Evolutionary conservation across 2,113 vertebrate species (phyloP), one percentile per base, ranked within the genome.

Genomic region (Prolemur simus): DNA sequence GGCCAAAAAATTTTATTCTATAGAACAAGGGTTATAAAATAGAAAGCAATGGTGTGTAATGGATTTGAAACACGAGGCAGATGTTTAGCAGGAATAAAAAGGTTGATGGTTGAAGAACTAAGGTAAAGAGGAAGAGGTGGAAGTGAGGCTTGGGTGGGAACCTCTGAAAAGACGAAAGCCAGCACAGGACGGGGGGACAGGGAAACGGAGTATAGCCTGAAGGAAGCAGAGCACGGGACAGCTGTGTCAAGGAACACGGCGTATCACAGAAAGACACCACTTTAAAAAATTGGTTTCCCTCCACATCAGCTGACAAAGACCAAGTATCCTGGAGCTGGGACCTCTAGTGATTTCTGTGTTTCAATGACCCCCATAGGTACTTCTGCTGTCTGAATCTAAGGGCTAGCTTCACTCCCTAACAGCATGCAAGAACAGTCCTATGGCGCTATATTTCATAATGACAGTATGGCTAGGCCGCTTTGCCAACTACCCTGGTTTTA

Each of bases 311-410:
- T 92, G 88, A 71, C 25, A 92, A 69, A 78, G 85, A 91, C n/a
- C 60, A 85, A 91, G 49, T 47, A 29, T 85, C 87, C 25, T 64
- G 78, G 74, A 94, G 84, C 78, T 92, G 94, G 90, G 56, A 93
- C 56, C 14, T 76, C 34, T 69, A 52, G 80, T 76, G 49, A 85
- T 74, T 84, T 88, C 56, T 95, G 4, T 64, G 84, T 95, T 83
- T 91, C 64, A 83, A 90, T 63, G 78, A 39, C 23, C 47, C 58
- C 93, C 60, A 7, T 80, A 87, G n/a, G 58, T 58, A 13, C 29
- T 89, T 71, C 45, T 81, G 63, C 64, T 90, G 52, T 93, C 94
- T 96, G 83, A 92, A 76, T 47, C 63, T 73, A 60, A 81, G 95
- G 93, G 52, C 69, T 18, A 92, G 20, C 23, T 85, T 94, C 88